Percentiles rank a stretch among this genome's conserved stretches.
These are phyloP conservation scores for Platalea minor DNA, from an alignment of 2,797 vertebrate genomes.

Conservation along the genomic window DNA sequence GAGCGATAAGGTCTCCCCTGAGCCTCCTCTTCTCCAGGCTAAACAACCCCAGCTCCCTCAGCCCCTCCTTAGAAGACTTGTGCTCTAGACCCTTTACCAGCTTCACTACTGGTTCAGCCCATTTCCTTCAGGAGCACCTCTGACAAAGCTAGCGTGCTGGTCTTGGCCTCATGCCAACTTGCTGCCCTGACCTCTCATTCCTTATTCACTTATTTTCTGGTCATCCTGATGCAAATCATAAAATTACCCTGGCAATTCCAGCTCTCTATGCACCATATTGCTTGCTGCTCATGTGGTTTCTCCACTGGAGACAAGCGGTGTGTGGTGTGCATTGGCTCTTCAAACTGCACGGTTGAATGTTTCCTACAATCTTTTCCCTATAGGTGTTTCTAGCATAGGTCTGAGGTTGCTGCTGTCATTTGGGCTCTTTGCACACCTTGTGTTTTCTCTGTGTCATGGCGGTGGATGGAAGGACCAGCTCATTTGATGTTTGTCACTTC, in stretches of 20 bases:
- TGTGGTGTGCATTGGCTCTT: neutral
- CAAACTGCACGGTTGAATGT: fast-evolving
- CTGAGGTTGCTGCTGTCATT: neutral
- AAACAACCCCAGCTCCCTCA: no score
- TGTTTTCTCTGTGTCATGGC: fast-evolving
- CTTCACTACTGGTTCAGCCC: neutral
- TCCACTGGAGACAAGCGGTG: neutral
- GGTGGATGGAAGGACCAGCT: neutral
- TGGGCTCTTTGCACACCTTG: neutral
- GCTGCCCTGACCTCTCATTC: neutral
- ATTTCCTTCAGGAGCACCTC: neutral
- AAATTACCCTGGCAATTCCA: neutral
- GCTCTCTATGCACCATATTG: neutral
- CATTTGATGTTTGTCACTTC: neutral
- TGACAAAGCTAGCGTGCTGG: neutral
- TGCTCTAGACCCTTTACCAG: no score
- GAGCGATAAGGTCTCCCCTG: neutral
- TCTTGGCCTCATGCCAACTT: neutral
- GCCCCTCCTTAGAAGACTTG: no score
- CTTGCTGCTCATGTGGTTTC: neutral
- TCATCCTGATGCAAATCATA: neutral
- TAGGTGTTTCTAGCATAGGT: neutral
- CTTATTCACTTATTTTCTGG: neutral
- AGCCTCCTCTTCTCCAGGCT: neutral
- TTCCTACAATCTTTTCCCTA: neutral